Evolutionary conservation across 1,140 invertebrate genomes (phyloP).

Genomic region (Dryas iulia): DNA sequence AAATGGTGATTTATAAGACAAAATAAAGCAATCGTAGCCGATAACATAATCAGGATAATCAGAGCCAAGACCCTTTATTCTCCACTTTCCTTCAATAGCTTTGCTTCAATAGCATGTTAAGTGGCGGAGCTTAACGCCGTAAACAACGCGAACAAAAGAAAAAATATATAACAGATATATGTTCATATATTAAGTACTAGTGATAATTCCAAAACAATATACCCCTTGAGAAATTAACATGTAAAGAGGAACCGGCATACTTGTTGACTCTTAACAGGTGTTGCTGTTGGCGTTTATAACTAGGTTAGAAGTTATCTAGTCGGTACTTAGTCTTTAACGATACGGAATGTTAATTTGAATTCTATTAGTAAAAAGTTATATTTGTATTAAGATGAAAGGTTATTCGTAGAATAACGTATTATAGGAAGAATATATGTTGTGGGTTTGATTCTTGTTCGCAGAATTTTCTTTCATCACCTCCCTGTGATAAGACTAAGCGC

Average conservation of each 20-base stretch:
- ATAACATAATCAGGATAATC: too few relatives aligned
- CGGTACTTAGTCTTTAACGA: background rate
- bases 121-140: too few relatives aligned
- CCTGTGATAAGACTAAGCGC: too few relatives aligned
- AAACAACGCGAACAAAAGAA: background rate
- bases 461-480: too few relatives aligned
- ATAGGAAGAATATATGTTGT: too few relatives aligned
- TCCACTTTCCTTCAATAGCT: too few relatives aligned
- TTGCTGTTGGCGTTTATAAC: background rate
- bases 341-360: background rate
- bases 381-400: background rate
- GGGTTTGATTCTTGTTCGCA: too few relatives aligned
- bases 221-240: background rate
- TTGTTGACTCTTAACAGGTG: constrained; percentile 1
- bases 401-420: background rate
- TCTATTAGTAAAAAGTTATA: background rate
- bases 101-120: too few relatives aligned
- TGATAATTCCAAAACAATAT: background rate
- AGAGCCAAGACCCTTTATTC: too few relatives aligned
- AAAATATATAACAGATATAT: background rate
- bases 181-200: background rate
- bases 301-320: background rate
- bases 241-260: background rate
- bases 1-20: too few relatives aligned
- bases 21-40: too few relatives aligned